Percentiles rank a stretch among this genome's conserved stretches.
Evolutionary conservation across 2,113 vertebrate genomes (phyloP).

Genomic region (Ovis canadensis): DNA sequence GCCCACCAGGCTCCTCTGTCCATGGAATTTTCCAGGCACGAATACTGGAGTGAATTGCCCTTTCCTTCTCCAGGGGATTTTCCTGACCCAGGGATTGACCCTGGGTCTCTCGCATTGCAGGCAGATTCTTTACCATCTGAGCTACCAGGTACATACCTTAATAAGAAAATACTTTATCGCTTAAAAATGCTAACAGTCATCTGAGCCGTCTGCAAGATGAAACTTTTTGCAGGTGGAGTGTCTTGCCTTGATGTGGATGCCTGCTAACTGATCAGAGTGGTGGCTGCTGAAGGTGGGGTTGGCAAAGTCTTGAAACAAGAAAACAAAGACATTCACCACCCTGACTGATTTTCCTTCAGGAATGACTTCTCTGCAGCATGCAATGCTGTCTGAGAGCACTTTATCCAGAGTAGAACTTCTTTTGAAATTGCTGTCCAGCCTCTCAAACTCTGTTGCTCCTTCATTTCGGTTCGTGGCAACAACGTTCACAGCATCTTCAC

Average conservation of each 20-base stretch:
- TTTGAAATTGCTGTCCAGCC: neutral
- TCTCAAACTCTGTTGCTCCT: neutral
- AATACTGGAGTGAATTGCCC: neutral
- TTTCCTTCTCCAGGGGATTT: neutral
- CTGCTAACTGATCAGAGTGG: neutral
- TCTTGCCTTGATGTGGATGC: neutral
- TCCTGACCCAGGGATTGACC: neutral
- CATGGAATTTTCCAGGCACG: neutral
- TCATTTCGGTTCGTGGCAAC: rapidly evolving
- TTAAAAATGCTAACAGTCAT: neutral
- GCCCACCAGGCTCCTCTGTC: neutral
- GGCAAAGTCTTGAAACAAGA: neutral
- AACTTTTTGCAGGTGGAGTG: neutral
- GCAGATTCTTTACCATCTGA: neutral
- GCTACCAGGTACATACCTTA: neutral
- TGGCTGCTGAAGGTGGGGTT: neutral
- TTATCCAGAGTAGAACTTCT: neutral
- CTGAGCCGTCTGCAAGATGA: neutral
- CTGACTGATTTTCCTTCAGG: neutral
- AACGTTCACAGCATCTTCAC: neutral
- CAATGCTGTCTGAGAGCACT: neutral
- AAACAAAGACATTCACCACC: too few relatives aligned
- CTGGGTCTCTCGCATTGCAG: neutral
- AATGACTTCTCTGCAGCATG: neutral
- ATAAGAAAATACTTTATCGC: neutral